phyloP scores from a whole-genome alignment of 2,888 invertebrate species.

The Drosophila monieri region DNA sequence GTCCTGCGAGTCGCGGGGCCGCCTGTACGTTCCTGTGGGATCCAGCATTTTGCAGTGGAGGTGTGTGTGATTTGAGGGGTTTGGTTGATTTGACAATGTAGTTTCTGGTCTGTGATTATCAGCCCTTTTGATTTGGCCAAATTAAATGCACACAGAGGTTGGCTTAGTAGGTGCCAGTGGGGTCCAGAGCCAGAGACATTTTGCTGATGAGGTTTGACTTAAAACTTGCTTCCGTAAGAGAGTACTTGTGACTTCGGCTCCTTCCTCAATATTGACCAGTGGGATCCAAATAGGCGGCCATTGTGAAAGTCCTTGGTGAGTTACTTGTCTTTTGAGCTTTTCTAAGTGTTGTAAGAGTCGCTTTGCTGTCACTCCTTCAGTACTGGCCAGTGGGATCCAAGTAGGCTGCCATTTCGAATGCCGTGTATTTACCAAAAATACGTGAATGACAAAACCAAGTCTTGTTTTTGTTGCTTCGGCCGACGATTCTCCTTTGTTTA shows the following conservation, averaged over 20 bases:
- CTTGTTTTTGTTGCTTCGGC: slow-evolving; percentile 23
- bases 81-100: neutral
- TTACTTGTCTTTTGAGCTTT: neutral
- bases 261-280: slow-evolving; percentile 82
- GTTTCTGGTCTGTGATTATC: neutral
- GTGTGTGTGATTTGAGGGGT: slow-evolving; percentile 1
- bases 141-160: neutral
- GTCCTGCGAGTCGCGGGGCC: slow-evolving; percentile 74
- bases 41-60: slow-evolving; percentile 74
- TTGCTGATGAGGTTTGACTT: slow-evolving; percentile 47
- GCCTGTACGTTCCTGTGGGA: slow-evolving; percentile 83
- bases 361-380: slow-evolving; percentile 41
- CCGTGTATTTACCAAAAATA: slow-evolving; percentile 65
- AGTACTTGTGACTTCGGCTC: neutral
- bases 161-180: slow-evolving; percentile 82
- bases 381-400: slow-evolving; percentile 84
- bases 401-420: slow-evolving; percentile 77
- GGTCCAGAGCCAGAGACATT: slow-evolving; percentile 82
- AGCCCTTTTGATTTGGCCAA: neutral
- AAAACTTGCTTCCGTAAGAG: neutral
- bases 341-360: neutral
- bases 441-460: slow-evolving; percentile 59
- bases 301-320: slow-evolving; percentile 50
- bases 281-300: slow-evolving; percentile 82
- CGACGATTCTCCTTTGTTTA: slow-evolving; percentile 61